Conservation (phyloP, 2,113 vertebrate genomes). For the Chionis minor region DNA sequence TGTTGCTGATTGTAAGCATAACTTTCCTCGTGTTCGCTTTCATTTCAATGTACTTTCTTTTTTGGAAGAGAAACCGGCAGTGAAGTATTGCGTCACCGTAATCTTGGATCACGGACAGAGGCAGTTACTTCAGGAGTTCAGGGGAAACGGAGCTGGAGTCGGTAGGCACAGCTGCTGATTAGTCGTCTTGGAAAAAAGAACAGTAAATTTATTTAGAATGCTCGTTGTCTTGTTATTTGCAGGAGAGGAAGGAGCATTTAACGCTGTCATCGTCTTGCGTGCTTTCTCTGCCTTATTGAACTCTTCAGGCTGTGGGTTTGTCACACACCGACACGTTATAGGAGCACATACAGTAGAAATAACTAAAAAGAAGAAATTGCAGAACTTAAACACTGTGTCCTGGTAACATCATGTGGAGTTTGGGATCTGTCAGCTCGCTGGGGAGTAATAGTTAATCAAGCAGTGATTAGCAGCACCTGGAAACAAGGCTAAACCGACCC, state of each 20-base stretch:
- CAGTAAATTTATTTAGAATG: neutral
- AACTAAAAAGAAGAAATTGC: neutral
- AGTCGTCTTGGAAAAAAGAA: neutral
- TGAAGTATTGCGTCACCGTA: neutral
- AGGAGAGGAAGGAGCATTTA: neutral
- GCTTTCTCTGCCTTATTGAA: neutral
- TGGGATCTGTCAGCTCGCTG: neutral
- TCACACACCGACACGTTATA: accelerated
- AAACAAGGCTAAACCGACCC: neutral
- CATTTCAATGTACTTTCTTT: constrained; percentile 23
- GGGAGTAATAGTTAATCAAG: neutral
- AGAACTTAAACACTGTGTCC: neutral
- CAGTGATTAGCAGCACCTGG: neutral
- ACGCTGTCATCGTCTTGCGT: neutral
- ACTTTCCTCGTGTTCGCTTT: neutral
- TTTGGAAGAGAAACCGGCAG: constrained; percentile 42
- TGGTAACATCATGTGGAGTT: neutral
- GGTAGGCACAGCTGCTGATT: neutral
- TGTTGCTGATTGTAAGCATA: neutral
- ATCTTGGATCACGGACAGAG: neutral
- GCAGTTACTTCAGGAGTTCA: neutral
- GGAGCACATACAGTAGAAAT: neutral
- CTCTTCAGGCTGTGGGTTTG: neutral
- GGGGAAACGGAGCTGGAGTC: no score
- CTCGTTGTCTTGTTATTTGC: neutral